Evolutionary conservation across 30 jellyfish, hydroid and myxozoan species (phyloP).

Genomic region (Cassiopea xamachana): DNA sequence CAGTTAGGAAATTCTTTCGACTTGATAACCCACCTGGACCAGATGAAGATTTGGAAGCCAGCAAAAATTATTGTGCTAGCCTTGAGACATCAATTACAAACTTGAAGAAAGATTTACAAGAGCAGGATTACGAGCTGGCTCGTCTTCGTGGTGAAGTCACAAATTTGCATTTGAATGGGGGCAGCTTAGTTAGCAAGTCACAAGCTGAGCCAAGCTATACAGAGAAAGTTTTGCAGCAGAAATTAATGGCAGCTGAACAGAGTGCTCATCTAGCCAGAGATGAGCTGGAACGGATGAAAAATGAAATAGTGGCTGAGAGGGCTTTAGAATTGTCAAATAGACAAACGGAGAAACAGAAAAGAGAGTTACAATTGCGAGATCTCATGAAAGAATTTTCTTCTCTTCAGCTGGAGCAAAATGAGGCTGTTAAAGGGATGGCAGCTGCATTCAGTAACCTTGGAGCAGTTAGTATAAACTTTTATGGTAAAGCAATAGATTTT

Average conservation of each 20-base stretch:
- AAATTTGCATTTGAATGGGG: slow-evolving; percentile 22
- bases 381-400: slow-evolving; percentile 38
- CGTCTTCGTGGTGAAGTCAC: slow-evolving; percentile 75
- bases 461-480: slow-evolving; percentile 55
- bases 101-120: slow-evolving; percentile 59
- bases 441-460: slow-evolving; percentile 76
- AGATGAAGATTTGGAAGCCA: slow-evolving; percentile 73
- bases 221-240: slow-evolving; percentile 70
- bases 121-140: slow-evolving; percentile 75
- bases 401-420: slow-evolving; percentile 57
- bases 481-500: slow-evolving; percentile 73
- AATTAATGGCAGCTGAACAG: slow-evolving; percentile 72
- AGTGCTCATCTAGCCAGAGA: slow-evolving; percentile 51
- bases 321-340: slow-evolving; percentile 69
- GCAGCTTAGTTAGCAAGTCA: slow-evolving; percentile 22
- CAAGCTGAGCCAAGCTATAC: slow-evolving; percentile 44
- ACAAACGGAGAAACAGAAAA: slow-evolving; percentile 67
- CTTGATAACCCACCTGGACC: slow-evolving; percentile 95
- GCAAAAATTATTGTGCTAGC: slow-evolving; percentile 54
- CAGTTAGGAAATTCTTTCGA: slow-evolving; percentile 77
- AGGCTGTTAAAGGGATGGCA: slow-evolving; percentile 54
- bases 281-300: slow-evolving; percentile 75
- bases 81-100: slow-evolving; percentile 44
- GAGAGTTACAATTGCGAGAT: slow-evolving; percentile 73
- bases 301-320: slow-evolving; percentile 66